Evolutionary conservation across 2,113 vertebrate species (phyloP), one percentile per base, ranked within the genome.

Genomic region (Marmota flaviventris): DNA sequence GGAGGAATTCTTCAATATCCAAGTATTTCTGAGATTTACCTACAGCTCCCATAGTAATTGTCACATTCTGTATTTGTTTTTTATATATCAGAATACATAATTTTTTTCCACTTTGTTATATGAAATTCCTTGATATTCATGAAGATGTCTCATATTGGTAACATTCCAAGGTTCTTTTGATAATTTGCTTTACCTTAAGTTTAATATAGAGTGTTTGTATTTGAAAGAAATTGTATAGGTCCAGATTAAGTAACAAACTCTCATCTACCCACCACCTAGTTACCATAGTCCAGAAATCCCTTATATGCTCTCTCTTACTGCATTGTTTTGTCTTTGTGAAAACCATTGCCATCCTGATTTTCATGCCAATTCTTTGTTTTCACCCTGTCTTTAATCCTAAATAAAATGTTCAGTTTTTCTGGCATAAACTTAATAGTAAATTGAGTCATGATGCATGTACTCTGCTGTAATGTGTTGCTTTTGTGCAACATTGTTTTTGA

Each of bases 381-480:
- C 34, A 63, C 78, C 14, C 34, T 77, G 37, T 94, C 34, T 95
- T 95, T 58, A 89, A 8, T 93, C 27, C n/a, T 63, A 61, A 32
- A 53, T 81, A 51, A 39, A 63, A 8, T 78, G 12, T 79, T 53
- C 51, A 53, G 51, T 53, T 93, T 91, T 12, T 27, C 3, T 37
- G 10, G 48, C 72, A 61, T 70, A 58, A 95, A 67, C 56, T 88
- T 73, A 65, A 84, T 78, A 51, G 39, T 84, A 82, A 97, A 37
- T 42, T 45, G 51, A 85, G 24, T 25, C 63, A 77, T 13, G 63
- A 3, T 83, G 4, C 61, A 53, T 39, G 34, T 13, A 51, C 34
- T 85, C 51, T 86, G 34, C 77, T 91, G 14, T 77, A 69, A 56
- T 73, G 17, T 67, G 45, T 8, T 89, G 48, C 56, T 91, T 86